Evolutionary conservation across 2,113 vertebrate species (phyloP), one percentile per base, ranked within the genome.

Genomic region (Rallus limicola): DNA sequence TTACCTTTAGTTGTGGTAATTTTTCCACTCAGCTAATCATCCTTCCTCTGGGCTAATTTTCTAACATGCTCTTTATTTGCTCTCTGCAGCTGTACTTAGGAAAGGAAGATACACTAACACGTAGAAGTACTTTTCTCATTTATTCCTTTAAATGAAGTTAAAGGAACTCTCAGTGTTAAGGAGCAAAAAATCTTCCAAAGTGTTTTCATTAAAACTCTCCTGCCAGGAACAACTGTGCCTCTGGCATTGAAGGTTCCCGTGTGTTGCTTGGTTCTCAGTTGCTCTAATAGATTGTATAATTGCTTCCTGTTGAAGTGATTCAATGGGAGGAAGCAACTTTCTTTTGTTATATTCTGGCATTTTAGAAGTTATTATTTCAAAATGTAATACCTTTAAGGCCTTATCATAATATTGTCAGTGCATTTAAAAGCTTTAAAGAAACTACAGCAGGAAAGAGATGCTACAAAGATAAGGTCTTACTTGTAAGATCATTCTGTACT

Each of bases 141-240:
- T 90, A 44, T 55, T 83, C 62, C 55, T 88, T 85, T 84, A 88
- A 94, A 91, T 87, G 52, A 67, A 90, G 38, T 82, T 71, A 92
- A 93, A 93, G 58, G 79, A 91, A 46, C 64, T 81, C 67, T 79
- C 29, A 52, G 9, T 64, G 33, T 69, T 86, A 63, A 91, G 68
- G 58, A 94, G 33, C 0, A 0, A 92, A 95, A 85, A 72, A 71
- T 81, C 70, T 92, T 53, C 34, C 64, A 40, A 85, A 90, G n/a
- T 28, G 23, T 70, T 94, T 95, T 91, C 68, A 88, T 94, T 92
- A 83, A 93, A 96, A 71, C 60, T 72, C 44, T 81, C 20, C 56
- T 92, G 68, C 60, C 48, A 95, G 86, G 34, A 93, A 16, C 44
- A 71, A 28, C 67, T 55, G 6, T 36, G 75, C 89, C 88, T 83